phyloP scores from a whole-genome alignment of 2,797 vertebrate species.

The Capromys pilorides region DNA sequence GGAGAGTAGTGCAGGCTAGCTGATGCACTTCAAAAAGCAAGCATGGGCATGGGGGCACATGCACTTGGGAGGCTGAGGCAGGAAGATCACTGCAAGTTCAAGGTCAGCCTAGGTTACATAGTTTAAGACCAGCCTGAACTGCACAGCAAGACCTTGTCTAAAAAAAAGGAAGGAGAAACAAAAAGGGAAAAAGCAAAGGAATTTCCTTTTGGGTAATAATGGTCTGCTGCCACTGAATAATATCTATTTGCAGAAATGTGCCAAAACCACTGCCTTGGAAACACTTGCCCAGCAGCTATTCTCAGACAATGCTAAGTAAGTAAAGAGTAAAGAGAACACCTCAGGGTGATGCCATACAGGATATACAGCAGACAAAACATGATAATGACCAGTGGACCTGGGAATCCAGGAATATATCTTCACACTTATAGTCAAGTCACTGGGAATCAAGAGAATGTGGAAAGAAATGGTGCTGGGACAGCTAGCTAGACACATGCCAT shows the following conservation, averaged over 20 bases:
- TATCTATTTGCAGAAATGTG: fast-evolving
- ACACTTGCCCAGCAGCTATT: not conserved
- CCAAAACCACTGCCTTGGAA: not conserved
- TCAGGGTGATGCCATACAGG: not conserved
- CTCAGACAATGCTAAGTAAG: not conserved
- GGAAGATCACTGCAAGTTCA: not conserved
- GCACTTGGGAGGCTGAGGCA: not conserved
- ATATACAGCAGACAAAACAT: not conserved
- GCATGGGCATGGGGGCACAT: not conserved
- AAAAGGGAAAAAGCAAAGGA: not conserved
- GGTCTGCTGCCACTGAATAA: not conserved
- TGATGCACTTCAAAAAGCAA: not conserved
- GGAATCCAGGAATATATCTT: not conserved
- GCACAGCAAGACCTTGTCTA: not conserved
- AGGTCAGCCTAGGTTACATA: not conserved
- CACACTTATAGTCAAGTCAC: not conserved
- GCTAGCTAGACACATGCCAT: not conserved
- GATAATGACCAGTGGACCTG: not conserved
- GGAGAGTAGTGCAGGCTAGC: not conserved
- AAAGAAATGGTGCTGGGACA: not conserved
- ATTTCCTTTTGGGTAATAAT: not conserved
- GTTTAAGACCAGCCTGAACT: not conserved
- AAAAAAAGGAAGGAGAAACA: not conserved
- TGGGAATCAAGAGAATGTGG: not conserved
- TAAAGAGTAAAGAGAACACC: not conserved